Base-by-base conservation (phyloP, 2,113 vertebrate species). In the Microcebus griseorufus region DNA sequence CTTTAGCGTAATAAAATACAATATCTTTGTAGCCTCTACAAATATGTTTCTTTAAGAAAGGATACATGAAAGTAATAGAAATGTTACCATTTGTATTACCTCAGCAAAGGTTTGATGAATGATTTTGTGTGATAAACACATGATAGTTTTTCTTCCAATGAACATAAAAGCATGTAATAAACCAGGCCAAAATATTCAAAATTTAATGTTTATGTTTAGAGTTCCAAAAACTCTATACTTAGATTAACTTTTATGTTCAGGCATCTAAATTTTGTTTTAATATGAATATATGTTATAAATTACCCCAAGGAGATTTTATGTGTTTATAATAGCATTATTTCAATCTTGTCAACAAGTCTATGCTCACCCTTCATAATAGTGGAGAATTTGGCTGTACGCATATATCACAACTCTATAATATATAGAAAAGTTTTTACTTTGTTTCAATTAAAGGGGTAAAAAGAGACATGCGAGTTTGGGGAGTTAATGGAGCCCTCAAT, bases 371-470 rank as follows among this genome's bases (percentile, higher is more conserved):
- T 55, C 29, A 86, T 51, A 93, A 76, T 60, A 91, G 70, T 72
- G 5, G 9, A 95, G n/a, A 81, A 69, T 73, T 37, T 90, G 37
- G 3, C n/a, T 94, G 3, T 45, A 23, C 45, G 9, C 18, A 42
- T 88, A 13, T 42, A 90, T 78, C 80, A 84, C 27, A 69, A 65
- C 72, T 78, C 53, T 18, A 48, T 27, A 51, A 90, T 78, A 27
- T 34, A 84, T 11, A 32, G 42, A 51, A 90, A 88, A 60, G 5
- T 65, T 18, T 75, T 67, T 20, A 32, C 51, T 93, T 95, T 10
- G 18, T 94, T 93, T 96, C 48, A 92, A 23, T 81, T 97, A 84
- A 88, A 37, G 23, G 17, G 8, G 1, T 58, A 58, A 89, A 53
- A 51, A 85, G 11, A 62, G 5, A 48, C 2, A 42, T 34, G 1